These are phyloP conservation scores for Leptinotarsa rubiginosa DNA, from an alignment of 2,888 invertebrate species.

Conservation along the genomic window DNA sequence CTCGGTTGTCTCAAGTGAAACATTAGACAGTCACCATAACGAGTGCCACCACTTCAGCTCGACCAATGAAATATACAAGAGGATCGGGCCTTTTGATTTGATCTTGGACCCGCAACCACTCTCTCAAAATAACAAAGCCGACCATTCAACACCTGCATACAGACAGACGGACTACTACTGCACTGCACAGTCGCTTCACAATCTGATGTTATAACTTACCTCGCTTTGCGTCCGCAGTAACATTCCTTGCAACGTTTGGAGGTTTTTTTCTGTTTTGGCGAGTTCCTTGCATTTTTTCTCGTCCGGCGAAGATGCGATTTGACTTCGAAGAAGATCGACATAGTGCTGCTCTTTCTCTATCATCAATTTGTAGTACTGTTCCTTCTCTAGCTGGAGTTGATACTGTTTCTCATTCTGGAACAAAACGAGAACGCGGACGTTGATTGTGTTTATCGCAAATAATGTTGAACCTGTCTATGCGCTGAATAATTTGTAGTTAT, in stretches of 20 bases:
- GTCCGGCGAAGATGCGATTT: conserved; percentile 69
- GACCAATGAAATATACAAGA: conserved; percentile 39
- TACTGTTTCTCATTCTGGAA: conserved; percentile 85
- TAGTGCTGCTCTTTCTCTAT: conserved; percentile 87
- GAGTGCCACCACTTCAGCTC: conserved; percentile 49
- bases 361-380: conserved; percentile 89
- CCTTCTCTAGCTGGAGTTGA: conserved; percentile 85
- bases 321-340: conserved; percentile 81
- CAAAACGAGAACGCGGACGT: conserved; percentile 9
- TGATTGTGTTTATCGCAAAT: neutral
- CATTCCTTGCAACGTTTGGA: conserved; percentile 72
- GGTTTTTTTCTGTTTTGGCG: conserved; percentile 71
- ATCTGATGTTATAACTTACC: conserved; percentile 49
- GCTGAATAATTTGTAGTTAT: too few relatives aligned
- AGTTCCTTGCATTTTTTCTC: conserved; percentile 69
- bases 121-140: conserved; percentile 38
- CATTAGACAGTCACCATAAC: conserved; percentile 50
- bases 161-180: conserved; percentile 43
- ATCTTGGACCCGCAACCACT: conserved; percentile 23
- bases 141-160: conserved; percentile 45
- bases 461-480: too few relatives aligned
- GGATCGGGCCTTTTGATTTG: neutral
- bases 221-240: conserved; percentile 63
- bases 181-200: conserved; percentile 1
- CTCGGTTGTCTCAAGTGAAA: conserved; percentile 45